Conservation (phyloP, 2,797 vertebrate species). For the Podargus strigoides region DNA sequence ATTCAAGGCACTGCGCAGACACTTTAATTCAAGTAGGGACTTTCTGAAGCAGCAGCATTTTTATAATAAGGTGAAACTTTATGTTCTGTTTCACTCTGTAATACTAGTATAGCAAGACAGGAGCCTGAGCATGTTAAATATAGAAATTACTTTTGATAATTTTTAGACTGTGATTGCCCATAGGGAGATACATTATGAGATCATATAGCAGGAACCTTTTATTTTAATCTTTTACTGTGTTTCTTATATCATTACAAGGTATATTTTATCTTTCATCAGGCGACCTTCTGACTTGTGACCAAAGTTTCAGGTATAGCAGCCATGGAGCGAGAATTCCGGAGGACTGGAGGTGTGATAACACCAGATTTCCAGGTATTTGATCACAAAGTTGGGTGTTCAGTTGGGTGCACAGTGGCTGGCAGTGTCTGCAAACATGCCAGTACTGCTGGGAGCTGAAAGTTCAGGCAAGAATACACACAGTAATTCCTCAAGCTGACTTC, state of each 20-base stretch:
- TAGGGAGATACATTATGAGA: not conserved
- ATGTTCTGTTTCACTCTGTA: slow-evolving; percentile 34
- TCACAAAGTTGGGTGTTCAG: not conserved
- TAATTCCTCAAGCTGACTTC: not conserved
- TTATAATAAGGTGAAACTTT: slow-evolving; percentile 19
- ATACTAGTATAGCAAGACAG: not conserved
- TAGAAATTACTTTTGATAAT: not conserved
- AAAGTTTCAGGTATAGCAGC: slow-evolving; percentile 26
- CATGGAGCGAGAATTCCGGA: slow-evolving; percentile 50
- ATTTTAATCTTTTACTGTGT: slow-evolving; percentile 2
- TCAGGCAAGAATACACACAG: not conserved
- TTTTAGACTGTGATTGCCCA: not conserved
- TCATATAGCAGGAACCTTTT: not conserved
- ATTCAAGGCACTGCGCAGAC: slow-evolving; percentile 17
- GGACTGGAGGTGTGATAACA: slow-evolving; percentile 8
- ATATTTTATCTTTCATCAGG: slow-evolving; percentile 43
- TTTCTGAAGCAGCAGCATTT: slow-evolving; percentile 16
- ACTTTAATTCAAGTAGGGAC: slow-evolving; percentile 16
- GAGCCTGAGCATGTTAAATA: not conserved
- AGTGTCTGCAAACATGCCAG: not conserved
- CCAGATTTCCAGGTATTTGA: slow-evolving; percentile 68
- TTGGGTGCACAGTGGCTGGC: not conserved
- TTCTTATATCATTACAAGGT: not conserved
- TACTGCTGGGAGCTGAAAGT: not conserved
- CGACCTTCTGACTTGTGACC: slow-evolving; percentile 48